phyloP scores from a whole-genome alignment of 2,113 vertebrate genomes.

The Stegastes partitus region DNA sequence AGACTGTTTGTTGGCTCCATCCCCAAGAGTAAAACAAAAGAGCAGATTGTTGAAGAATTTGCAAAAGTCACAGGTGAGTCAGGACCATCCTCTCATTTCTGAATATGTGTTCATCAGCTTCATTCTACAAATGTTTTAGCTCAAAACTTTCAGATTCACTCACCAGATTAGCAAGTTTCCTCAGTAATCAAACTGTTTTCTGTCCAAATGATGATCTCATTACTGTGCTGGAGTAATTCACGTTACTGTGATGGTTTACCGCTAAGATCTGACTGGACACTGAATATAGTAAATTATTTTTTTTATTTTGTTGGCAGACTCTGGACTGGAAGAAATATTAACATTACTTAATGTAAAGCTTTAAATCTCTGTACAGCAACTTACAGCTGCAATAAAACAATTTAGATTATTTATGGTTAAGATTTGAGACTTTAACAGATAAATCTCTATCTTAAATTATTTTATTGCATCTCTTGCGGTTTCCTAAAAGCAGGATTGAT shows the following conservation, averaged over 20 bases:
- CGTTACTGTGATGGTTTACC: constrained; percentile 75
- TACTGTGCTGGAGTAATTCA: constrained; percentile 67
- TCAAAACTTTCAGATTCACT: background rate
- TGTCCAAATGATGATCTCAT: constrained; percentile 71
- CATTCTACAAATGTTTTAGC: background rate
- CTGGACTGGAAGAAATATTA: too few species aligned
- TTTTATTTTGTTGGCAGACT: background rate
- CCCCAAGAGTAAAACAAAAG: constrained; percentile 99
- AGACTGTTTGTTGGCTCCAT: constrained; percentile 99
- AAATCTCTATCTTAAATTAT: too few species aligned
- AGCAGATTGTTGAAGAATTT: constrained; percentile 99
- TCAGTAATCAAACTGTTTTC: background rate
- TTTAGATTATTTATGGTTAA: too few species aligned
- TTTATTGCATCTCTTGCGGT: too few species aligned
- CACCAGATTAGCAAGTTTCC: background rate
- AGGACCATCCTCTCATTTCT: background rate
- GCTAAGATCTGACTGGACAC: constrained; percentile 81
- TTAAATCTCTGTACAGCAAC: too few species aligned
- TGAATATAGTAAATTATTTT: rapidly evolving
- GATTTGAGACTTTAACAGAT: too few species aligned
- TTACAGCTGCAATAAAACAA: too few species aligned
- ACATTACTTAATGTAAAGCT: too few species aligned
- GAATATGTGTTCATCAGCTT: background rate
- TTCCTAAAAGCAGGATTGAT: too few species aligned
- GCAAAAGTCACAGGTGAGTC: constrained; percentile 97